These are phyloP conservation scores for Phasia obesa DNA, from an alignment of 2,888 invertebrate species.

Conservation along the genomic window DNA sequence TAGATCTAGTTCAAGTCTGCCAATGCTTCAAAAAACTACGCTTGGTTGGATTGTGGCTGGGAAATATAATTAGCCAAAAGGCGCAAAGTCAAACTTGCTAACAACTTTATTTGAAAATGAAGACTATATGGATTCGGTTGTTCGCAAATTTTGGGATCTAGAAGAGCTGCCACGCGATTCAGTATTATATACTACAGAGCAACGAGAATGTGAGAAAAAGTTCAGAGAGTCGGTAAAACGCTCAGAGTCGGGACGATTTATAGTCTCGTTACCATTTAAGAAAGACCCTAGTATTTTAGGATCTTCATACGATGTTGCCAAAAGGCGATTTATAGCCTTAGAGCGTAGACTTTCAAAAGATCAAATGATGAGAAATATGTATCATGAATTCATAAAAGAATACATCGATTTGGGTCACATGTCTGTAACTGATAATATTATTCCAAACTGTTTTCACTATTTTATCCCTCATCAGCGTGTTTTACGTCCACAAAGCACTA, in stretches of 20 bases:
- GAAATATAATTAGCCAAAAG: not conserved
- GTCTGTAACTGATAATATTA: not conserved
- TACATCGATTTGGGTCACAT: not conserved
- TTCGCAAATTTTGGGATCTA: no score
- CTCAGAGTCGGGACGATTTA: not conserved
- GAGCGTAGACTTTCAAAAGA: not conserved
- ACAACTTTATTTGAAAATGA: not conserved
- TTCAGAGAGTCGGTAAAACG: not conserved
- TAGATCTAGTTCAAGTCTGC: not conserved
- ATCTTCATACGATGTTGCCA: not conserved
- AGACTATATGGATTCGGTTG: no score
- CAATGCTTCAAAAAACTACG: slow-evolving; percentile 16
- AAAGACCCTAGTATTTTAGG: not conserved
- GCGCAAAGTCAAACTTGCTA: not conserved
- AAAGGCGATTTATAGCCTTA: not conserved
- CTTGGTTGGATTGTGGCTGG: not conserved
- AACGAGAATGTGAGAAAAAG: not conserved
- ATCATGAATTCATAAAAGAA: not conserved
- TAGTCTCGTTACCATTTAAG: not conserved
- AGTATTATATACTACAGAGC: not conserved
- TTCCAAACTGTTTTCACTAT: not conserved
- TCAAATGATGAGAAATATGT: not conserved
- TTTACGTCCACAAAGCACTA: no score
- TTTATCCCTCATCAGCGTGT: not conserved
- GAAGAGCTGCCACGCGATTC: no score